Percentiles rank a stretch among this genome's conserved stretches.
Conservation (phyloP, 2,888 invertebrate genomes). For the Maniola hyperantus region DNA sequence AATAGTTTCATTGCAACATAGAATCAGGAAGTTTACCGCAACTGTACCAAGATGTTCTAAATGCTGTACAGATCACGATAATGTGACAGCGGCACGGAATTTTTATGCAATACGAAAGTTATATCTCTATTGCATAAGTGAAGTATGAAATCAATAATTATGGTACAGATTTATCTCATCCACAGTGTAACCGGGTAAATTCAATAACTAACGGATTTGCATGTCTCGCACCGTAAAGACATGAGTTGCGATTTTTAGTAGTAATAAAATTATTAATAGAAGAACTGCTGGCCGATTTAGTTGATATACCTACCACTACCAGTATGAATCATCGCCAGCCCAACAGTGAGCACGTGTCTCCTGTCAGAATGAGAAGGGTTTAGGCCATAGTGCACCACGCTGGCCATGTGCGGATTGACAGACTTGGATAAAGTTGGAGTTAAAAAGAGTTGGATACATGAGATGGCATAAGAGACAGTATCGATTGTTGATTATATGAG, state of each 20-base stretch:
- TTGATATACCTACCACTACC: too few species aligned
- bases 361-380: too few species aligned
- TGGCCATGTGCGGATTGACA: too few species aligned
- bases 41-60: constrained; percentile 32
- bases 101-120: constrained; percentile 57
- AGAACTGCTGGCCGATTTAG: constrained; percentile 21
- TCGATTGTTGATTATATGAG: not conserved
- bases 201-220: constrained; percentile 33
- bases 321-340: too few species aligned
- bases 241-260: constrained; percentile 19
- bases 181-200: constrained; percentile 22
- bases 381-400: too few species aligned
- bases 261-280: constrained; percentile 5
- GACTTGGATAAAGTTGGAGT: too few species aligned
- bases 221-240: constrained; percentile 32
- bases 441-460: too few species aligned
- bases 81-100: constrained; percentile 50
- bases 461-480: too few species aligned
- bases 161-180: constrained; percentile 31
- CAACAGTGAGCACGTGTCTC: too few species aligned
- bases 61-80: constrained; percentile 30
- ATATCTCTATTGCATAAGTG: constrained; percentile 42
- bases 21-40: constrained; percentile 47
- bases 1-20: constrained; percentile 44
- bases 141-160: constrained; percentile 38